phyloP scores from a whole-genome alignment of 2,113 vertebrate species.

The Oreochromis tanganicae region DNA sequence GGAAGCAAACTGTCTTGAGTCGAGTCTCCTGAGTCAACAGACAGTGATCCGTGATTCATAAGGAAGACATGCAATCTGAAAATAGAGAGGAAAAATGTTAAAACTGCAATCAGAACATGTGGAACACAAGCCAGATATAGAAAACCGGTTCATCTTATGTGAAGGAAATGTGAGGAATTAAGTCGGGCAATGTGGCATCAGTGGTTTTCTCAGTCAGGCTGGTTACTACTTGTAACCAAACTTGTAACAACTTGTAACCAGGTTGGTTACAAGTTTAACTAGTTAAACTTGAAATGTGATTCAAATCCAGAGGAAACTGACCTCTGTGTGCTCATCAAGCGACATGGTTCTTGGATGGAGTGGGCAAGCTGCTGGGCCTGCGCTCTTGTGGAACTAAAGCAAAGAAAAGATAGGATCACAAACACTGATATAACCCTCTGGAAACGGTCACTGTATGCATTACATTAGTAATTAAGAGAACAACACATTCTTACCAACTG shows the following conservation, averaged over 20 bases:
- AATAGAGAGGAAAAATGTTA: neutral
- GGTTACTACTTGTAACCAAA: neutral
- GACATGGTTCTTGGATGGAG: neutral
- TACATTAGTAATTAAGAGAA: neutral
- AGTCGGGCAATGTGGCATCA: neutral
- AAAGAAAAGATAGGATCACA: neutral
- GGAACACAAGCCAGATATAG: neutral
- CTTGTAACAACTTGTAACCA: too few relatives aligned
- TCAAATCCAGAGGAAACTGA: neutral
- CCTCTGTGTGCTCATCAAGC: neutral
- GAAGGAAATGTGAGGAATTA: neutral
- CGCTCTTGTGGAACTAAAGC: neutral
- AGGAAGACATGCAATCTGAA: conserved; percentile 9
- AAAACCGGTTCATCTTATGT: neutral
- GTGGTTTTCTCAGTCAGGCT: neutral
- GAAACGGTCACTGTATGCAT: neutral
- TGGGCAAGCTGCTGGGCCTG: neutral
- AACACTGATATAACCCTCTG: neutral
- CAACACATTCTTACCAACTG: neutral
- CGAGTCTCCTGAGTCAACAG: conserved; percentile 43
- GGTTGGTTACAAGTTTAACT: too few relatives aligned
- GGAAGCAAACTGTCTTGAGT: neutral
- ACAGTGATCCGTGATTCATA: conserved; percentile 28
- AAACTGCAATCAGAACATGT: neutral
- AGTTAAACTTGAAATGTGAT: neutral